phyloP scores from a whole-genome alignment of 2,888 invertebrate species.

The Drosophila mimica region DNA sequence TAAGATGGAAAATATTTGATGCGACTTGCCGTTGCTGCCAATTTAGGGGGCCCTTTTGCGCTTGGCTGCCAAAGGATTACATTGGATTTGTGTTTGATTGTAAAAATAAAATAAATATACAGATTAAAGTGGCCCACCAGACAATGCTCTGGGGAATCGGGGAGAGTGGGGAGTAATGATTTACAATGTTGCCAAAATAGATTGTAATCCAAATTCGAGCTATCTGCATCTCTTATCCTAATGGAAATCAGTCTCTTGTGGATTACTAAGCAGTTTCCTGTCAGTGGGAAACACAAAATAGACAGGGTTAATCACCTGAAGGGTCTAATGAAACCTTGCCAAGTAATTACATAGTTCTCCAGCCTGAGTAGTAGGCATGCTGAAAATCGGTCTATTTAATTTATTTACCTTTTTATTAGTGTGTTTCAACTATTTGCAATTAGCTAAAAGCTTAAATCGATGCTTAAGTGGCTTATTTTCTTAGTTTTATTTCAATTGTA shows the following conservation, averaged over 20 bases:
- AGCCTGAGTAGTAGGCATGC: not conserved
- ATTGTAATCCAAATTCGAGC: conserved; percentile 59
- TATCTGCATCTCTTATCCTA: conserved; percentile 62
- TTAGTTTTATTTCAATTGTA: not conserved
- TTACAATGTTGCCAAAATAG: conserved; percentile 73
- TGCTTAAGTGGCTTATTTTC: not conserved
- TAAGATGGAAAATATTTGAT: conserved; percentile 39
- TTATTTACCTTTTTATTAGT: not conserved
- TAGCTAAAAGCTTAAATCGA: not conserved
- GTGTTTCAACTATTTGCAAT: not conserved
- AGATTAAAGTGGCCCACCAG: conserved; percentile 31
- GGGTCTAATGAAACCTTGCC: conserved; percentile 2
- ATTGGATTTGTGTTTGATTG: conserved; percentile 79
- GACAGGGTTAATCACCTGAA: not conserved
- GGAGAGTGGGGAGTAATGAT: conserved; percentile 66
- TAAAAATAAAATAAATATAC: conserved; percentile 46
- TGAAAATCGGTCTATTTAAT: not conserved
- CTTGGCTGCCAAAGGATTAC: conserved; percentile 77
- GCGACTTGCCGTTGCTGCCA: conserved; percentile 56
- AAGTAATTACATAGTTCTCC: not conserved
- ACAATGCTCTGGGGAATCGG: conserved; percentile 31
- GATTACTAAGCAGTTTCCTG: conserved; percentile 32
- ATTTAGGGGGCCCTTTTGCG: conserved; percentile 62
- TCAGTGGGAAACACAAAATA: not conserved
- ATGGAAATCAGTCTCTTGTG: conserved; percentile 50